phyloP scores from a whole-genome alignment of 2,113 vertebrate genomes.

The Megaleporinus macrocephalus region DNA sequence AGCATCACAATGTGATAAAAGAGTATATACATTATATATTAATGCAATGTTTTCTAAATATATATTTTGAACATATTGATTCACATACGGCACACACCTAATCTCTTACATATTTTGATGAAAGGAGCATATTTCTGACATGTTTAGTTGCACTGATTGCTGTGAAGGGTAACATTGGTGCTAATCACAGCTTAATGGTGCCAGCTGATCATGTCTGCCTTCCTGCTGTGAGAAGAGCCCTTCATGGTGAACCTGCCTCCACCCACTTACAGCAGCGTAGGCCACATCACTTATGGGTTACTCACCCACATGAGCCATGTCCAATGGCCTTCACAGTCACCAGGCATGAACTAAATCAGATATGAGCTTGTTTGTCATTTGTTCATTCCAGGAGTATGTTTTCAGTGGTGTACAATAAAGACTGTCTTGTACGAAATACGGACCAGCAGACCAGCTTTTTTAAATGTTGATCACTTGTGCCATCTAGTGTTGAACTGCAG shows the following conservation, averaged over 20 bases:
- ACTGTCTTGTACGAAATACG: not conserved
- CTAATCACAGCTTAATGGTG: conserved; percentile 1
- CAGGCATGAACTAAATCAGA: not conserved
- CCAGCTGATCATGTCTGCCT: not conserved
- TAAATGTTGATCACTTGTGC: conserved; percentile 55
- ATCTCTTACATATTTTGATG: not conserved
- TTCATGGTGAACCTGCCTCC: not conserved
- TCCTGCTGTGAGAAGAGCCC: conserved; percentile 12
- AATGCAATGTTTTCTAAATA: no score
- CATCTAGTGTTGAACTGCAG: conserved; percentile 69
- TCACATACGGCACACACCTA: not conserved
- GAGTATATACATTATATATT: no score
- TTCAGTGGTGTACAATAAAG: not conserved
- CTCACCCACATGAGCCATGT: not conserved
- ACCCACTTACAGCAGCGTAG: not conserved
- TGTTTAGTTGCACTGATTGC: not conserved
- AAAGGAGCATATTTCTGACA: no score
- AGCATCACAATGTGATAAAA: no score
- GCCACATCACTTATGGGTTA: not conserved
- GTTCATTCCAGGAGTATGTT: not conserved
- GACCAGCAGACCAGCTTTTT: conserved; percentile 28
- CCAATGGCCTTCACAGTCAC: not conserved
- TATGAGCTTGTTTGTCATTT: not conserved
- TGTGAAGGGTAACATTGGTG: not conserved
- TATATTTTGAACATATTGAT: not conserved